Percentiles rank a stretch among this genome's conserved stretches.
Evolutionary conservation across 2,888 invertebrate genomes (phyloP).

Genomic region (Anarsia innoxiella): DNA sequence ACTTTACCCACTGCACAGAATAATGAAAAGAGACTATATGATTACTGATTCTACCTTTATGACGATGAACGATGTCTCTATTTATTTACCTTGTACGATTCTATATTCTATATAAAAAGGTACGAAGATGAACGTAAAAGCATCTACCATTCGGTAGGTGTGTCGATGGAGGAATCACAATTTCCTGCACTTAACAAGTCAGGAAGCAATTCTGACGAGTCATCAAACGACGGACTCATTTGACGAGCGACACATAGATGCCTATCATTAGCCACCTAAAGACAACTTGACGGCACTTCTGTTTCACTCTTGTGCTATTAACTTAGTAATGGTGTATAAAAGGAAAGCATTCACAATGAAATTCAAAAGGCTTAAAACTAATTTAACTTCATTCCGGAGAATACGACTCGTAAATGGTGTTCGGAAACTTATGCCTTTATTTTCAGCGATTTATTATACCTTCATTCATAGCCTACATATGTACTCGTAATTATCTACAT

Average conservation of each 20-base stretch:
- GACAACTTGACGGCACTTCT: conserved; percentile 27
- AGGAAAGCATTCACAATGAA: conserved; percentile 3
- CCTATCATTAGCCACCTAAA: conserved; percentile 48
- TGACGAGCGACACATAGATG: conserved; percentile 46
- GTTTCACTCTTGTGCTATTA: conserved; percentile 8
- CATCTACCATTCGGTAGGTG: conserved; percentile 58
- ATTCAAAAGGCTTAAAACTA: conserved; percentile 6
- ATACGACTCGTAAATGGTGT: conserved; percentile 7
- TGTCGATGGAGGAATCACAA: conserved; percentile 69
- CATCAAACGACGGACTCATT: conserved; percentile 68
- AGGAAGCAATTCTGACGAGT: conserved; percentile 73
- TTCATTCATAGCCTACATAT: too few relatives aligned
- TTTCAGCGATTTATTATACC: too few relatives aligned
- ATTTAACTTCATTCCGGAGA: conserved; percentile 7
- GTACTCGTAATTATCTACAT: too few relatives aligned
- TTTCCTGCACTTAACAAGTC: conserved; percentile 74
- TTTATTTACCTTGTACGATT: too few relatives aligned
- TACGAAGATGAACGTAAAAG: conserved; percentile 24
- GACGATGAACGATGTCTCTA: too few relatives aligned
- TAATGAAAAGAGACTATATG: too few relatives aligned
- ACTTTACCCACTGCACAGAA: too few relatives aligned
- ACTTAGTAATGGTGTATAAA: conserved; percentile 9
- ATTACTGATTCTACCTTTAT: too few relatives aligned
- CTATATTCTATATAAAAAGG: background rate
- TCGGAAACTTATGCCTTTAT: conserved; percentile 7